Base-by-base conservation (phyloP, 35 echinoderm and acorn worm genomes). In the Patiria miniata region DNA sequence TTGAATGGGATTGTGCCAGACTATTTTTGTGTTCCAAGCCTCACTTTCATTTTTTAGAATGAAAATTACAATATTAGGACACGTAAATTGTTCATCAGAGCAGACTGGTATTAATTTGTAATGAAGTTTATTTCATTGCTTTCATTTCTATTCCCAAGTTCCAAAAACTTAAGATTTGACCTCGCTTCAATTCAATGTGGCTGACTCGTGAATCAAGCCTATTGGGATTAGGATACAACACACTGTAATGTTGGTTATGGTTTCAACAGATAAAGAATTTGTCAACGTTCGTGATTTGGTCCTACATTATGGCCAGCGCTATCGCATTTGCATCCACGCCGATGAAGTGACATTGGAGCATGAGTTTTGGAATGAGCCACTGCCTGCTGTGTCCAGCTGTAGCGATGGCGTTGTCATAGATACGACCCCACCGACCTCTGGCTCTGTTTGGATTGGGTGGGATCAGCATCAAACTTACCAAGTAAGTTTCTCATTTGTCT, bases 401-500 rank as follows among this genome's bases (percentile, higher is more conserved):
- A 82, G 78, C 77, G 80, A 90, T 76, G 88, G 88, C 18, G 80
- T 90, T 47, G 80, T 90, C 29, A 22, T 90, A 33, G 88, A 90
- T 38, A 81, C 80, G 9, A 83, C 79, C 26, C 79, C 80, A 16
- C 88, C 88, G 2, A 65, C 80, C 34, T 8, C 39, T 0, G 88
- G 88, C 16, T 47, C 57, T 14, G 88, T 83, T 0, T 83, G 88
- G 80, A 33, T 90, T 52, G 88, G 80, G 0, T 81, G 55, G 78
- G 22, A 15, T 9, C 28, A 39, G 15, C n/a, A 52, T 29, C 14
- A 38, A 21, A 39, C 8, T 21, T 82, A 47, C 44, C 87, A 89
- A 57, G 87, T 89, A 81, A 47, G 4, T 47, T 47, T 47, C 4
- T 47, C 12, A 4, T 6, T 12, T 47, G 42, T 47, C 12, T 47